Evolutionary conservation across 1,140 invertebrate species (phyloP).

Genomic region (Dreissena polymorpha): DNA sequence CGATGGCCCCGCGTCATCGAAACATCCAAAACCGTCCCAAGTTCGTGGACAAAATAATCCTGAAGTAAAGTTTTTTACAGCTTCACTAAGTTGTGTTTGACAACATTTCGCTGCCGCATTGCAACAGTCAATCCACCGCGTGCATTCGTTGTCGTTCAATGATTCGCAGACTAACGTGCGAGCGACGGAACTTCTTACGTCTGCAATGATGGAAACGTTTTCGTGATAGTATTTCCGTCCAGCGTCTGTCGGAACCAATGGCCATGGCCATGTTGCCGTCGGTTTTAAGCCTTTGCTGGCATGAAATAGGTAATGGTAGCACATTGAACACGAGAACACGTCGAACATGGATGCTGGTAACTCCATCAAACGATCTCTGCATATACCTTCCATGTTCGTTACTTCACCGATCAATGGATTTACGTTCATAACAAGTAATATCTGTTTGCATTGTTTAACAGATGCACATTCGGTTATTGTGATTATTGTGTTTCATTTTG

Average conservation of each 20-base stretch:
- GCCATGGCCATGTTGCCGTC: constrained; percentile 1
- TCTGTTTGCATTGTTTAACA: too few relatives aligned
- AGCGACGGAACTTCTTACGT: constrained; percentile 51
- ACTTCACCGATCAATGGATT: too few relatives aligned
- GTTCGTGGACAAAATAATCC: constrained; percentile 60
- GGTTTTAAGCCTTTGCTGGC: constrained; percentile 17
- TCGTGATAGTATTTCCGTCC: constrained; percentile 1
- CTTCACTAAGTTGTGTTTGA: constrained; percentile 39
- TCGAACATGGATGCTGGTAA: constrained; percentile 40
- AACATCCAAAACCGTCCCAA: constrained; percentile 69
- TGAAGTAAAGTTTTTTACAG: background rate
- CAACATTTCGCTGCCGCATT: constrained; percentile 57
- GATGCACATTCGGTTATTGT: too few relatives aligned
- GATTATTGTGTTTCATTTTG: too few relatives aligned
- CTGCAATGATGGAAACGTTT: constrained; percentile 38
- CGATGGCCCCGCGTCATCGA: constrained; percentile 53
- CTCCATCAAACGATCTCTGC: constrained; percentile 34
- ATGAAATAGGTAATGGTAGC: constrained; percentile 57
- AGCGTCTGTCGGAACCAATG: constrained; percentile 14
- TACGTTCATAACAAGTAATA: too few relatives aligned
- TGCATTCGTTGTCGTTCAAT: constrained; percentile 53
- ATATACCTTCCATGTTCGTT: constrained; percentile 14
- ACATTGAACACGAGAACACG: constrained; percentile 59
- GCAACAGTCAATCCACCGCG: constrained; percentile 60
- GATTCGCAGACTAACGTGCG: constrained; percentile 41